Evolutionary conservation across 2,888 invertebrate species (phyloP).

Genomic region (Agrotis clavis): DNA sequence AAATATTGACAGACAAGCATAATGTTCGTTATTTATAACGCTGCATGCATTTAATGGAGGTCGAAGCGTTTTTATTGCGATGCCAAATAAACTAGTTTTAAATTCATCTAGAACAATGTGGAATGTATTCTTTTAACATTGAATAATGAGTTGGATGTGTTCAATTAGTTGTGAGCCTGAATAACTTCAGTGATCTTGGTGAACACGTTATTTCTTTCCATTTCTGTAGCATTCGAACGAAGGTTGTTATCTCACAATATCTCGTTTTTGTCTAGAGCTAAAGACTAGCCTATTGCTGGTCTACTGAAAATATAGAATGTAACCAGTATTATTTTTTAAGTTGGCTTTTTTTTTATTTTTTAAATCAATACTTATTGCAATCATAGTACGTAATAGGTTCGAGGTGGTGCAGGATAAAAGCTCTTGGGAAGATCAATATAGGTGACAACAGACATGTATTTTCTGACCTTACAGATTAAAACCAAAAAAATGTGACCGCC

Average conservation of each 20-base stretch:
- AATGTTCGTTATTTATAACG: slow-evolving; percentile 27
- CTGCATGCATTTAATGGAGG: slow-evolving; percentile 39
- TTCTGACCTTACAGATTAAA: slow-evolving; percentile 15
- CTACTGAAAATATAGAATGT: too few relatives aligned
- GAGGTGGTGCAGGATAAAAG: too few relatives aligned
- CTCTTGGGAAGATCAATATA: background rate
- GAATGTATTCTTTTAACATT: background rate
- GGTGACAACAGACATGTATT: background rate
- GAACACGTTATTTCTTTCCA: too few relatives aligned
- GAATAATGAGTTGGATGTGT: background rate
- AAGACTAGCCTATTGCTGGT: too few relatives aligned
- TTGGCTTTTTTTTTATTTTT: too few relatives aligned
- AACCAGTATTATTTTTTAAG: too few relatives aligned
- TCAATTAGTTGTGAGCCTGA: background rate
- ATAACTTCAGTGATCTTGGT: background rate
- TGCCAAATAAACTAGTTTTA: slow-evolving; percentile 13
- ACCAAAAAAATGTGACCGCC: too few relatives aligned
- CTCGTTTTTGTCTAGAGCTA: too few relatives aligned
- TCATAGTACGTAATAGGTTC: too few relatives aligned
- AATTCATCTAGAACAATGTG: slow-evolving; percentile 8
- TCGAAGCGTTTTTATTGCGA: slow-evolving; percentile 20
- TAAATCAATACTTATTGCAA: too few relatives aligned
- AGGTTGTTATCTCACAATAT: too few relatives aligned
- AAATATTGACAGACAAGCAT: slow-evolving; percentile 25
- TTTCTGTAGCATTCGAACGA: too few relatives aligned